Conservation (phyloP, 2,888 invertebrate species). For the Leucania comma region DNA sequence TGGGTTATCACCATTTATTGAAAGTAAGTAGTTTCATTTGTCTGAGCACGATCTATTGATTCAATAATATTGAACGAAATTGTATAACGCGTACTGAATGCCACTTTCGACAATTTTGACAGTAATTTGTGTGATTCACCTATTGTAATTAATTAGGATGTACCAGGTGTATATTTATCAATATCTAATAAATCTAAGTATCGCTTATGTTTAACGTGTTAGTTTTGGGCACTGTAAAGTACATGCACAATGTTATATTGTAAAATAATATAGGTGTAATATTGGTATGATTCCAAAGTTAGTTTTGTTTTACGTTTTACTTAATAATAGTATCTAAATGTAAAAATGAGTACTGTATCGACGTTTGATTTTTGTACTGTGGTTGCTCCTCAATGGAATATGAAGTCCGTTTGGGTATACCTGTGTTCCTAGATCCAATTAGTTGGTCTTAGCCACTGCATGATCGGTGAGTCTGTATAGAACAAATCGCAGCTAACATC, state of each 20-base stretch:
- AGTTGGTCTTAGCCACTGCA: slow-evolving; percentile 80
- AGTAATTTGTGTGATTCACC: slow-evolving; percentile 58
- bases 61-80: slow-evolving; percentile 69
- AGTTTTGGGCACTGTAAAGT: slow-evolving; percentile 86
- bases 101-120: slow-evolving; percentile 52
- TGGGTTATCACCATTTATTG: slow-evolving; percentile 89
- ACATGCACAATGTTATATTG: slow-evolving; percentile 80
- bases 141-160: slow-evolving; percentile 58
- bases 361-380: slow-evolving; percentile 53
- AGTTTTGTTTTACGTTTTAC: slow-evolving; percentile 48
- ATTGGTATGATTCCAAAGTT: slow-evolving; percentile 64
- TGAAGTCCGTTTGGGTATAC: slow-evolving; percentile 47
- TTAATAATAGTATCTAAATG: slow-evolving; percentile 42
- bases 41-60: slow-evolving; percentile 84
- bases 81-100: slow-evolving; percentile 62
- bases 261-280: slow-evolving; percentile 67
- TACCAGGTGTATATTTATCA: slow-evolving; percentile 49
- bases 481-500: slow-evolving; percentile 90
- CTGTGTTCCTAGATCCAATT: slow-evolving; percentile 69
- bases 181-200: slow-evolving; percentile 61
- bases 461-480: slow-evolving; percentile 86
- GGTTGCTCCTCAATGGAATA: slow-evolving; percentile 51
- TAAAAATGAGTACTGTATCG: slow-evolving; percentile 43
- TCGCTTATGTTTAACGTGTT: slow-evolving; percentile 75
- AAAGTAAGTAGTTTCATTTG: slow-evolving; percentile 85